Evolutionary conservation across 2,113 vertebrate genomes (phyloP).

Genomic region (Saimiri boliviensis): DNA sequence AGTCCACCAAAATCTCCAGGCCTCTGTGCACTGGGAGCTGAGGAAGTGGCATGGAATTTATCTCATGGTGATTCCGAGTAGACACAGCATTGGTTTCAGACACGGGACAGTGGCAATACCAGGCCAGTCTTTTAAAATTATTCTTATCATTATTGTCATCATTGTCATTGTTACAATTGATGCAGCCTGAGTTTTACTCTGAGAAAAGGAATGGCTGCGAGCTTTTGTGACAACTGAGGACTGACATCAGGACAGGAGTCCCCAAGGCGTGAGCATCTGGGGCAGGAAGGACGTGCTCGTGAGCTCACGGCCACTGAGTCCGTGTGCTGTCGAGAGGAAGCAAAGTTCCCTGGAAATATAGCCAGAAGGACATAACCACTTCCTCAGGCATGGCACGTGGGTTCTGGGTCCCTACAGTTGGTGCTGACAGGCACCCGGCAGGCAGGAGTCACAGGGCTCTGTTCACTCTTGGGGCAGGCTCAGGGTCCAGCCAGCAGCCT

Average conservation of each 20-base stretch:
- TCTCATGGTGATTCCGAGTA: too few relatives aligned
- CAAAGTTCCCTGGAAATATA: neutral
- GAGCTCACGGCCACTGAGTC: too few relatives aligned
- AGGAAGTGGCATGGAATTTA: rapidly evolving
- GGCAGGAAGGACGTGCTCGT: too few relatives aligned
- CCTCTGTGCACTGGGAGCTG: rapidly evolving
- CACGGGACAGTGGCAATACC: rapidly evolving
- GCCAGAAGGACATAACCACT: neutral
- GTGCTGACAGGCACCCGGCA: too few relatives aligned
- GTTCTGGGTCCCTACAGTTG: neutral
- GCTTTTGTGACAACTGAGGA: neutral
- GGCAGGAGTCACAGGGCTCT: neutral
- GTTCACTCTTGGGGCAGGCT: rapidly evolving
- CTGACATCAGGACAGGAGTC: too few relatives aligned
- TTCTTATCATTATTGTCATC: neutral
- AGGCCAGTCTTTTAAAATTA: neutral
- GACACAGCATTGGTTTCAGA: rapidly evolving
- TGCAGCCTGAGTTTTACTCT: neutral
- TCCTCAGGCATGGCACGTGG: neutral
- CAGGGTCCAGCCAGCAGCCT: too few relatives aligned
- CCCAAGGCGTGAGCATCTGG: neutral
- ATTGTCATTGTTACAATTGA: rapidly evolving
- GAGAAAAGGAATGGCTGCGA: neutral
- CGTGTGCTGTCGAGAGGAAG: neutral
- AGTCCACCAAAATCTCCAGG: neutral